Base-by-base conservation (phyloP, 2,797 vertebrate species). In the Graptemys geographica region DNA sequence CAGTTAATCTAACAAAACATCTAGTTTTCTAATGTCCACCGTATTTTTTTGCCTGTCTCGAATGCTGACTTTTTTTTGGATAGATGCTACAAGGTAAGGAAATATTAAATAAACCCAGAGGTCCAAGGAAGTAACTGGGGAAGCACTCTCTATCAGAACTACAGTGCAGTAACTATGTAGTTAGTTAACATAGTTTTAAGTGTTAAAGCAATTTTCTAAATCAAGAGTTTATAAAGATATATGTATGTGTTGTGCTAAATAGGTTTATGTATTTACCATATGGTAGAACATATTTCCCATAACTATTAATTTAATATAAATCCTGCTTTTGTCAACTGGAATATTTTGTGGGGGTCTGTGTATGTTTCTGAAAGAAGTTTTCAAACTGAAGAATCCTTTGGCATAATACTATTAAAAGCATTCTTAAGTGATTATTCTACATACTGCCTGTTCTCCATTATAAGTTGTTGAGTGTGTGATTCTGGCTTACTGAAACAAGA, bases 401-500 rank as follows among this genome's bases (percentile, higher is more conserved):
- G 92, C 65, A 65, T 88, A 6, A 53, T 94, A 44, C 44, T 78
- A 27, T 78, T 90, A 81, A 52, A 3, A 1, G 0, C 2, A 1
- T 89, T 86, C 80, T 31, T 87, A 84, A 37, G 37, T 41, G 47
- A 25, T 89, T 91, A 56, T 90, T 81, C 4, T 37, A 59, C 25
- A 76, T 90, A 27, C 62, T 89, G 87, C 92, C n/a, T 4, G 1
- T 93, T 94, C 94, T 83, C 33, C 90, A 5, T 56, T 86, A 1
- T 28, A 18, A 76, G 8, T 92, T 84, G 33, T 53, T 95, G 81
- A 49, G n/a, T 79, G 79, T 53, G 72, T 88, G 72, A 89, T 95
- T 92, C 57, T 94, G 84, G 92, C 83, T 33, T 86, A 83, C 86
- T 95, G 84, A 86, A 93, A 94, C 47, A 81, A 94, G 90, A 41